Evolutionary conservation across 2,113 vertebrate genomes (phyloP).

Genomic region (Erpornis zantholeuca): DNA sequence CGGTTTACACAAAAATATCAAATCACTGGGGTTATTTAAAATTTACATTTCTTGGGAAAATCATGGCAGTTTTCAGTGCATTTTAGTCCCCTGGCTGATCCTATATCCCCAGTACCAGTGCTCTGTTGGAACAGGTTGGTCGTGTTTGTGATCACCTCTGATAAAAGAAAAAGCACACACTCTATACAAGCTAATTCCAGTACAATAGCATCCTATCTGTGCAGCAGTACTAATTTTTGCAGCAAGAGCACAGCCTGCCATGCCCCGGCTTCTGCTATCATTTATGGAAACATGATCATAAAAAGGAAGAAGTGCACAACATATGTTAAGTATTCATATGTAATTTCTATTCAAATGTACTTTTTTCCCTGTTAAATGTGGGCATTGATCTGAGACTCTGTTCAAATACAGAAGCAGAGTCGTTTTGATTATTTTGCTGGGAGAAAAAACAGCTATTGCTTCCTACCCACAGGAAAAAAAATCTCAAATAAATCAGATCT

Average conservation of each 20-base stretch:
- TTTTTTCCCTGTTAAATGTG: neutral
- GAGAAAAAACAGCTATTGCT: neutral
- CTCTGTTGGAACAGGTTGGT: neutral
- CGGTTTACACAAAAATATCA: neutral
- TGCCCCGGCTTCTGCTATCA: neutral
- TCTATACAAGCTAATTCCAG: neutral
- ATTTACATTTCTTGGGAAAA: neutral
- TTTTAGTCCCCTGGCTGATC: neutral
- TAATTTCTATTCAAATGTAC: neutral
- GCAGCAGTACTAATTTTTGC: neutral
- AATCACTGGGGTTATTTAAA: rapidly evolving
- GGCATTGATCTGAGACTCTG: neutral
- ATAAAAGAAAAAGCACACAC: neutral
- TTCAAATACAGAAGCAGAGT: neutral
- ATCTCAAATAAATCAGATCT: neutral
- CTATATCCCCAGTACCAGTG: neutral
- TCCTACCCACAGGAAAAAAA: neutral
- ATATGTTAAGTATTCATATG: neutral
- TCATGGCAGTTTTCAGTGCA: neutral
- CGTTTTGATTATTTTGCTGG: neutral
- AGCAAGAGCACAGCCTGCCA: neutral
- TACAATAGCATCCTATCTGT: neutral
- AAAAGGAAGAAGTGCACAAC: neutral
- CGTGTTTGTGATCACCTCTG: neutral
- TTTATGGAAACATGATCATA: neutral